phyloP scores from a whole-genome alignment of 2,113 vertebrate genomes.

The Amblyopsis rosae region DNA sequence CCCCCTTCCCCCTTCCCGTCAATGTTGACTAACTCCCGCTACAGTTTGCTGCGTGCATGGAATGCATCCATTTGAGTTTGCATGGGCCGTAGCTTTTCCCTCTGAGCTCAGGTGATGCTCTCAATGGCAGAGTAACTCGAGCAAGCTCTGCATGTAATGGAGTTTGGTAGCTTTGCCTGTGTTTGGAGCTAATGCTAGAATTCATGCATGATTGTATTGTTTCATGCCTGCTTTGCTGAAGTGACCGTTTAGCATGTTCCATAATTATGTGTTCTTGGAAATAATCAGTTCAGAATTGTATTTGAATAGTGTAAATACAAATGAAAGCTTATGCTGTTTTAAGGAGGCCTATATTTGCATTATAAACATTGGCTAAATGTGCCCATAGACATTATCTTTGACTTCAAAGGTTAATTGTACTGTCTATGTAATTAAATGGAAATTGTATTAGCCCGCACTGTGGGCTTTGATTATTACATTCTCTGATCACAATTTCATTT shows the following conservation, averaged over 20 bases:
- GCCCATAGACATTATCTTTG: conserved; percentile 54
- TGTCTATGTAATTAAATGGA: conserved; percentile 51
- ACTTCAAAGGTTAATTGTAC: conserved; percentile 71
- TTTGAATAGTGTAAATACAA: neutral
- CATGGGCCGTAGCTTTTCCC: conserved; percentile 34
- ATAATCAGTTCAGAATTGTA: conserved; percentile 26
- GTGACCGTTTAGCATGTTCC: neutral
- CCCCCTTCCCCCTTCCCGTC: conserved; percentile 23
- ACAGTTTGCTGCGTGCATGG: conserved; percentile 27
- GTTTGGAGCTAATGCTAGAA: neutral
- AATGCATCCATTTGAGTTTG: conserved; percentile 29
- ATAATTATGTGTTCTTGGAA: conserved; percentile 5
- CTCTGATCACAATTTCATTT: conserved; percentile 48
- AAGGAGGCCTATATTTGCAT: conserved; percentile 56
- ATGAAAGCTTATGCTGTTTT: conserved; percentile 14
- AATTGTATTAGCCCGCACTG: conserved; percentile 47
- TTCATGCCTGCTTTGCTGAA: neutral
- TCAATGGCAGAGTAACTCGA: neutral
- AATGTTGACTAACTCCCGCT: conserved; percentile 50
- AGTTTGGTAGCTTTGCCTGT: neutral
- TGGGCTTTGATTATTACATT: conserved; percentile 63
- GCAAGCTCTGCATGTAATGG: conserved; percentile 34
- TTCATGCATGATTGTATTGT: conserved; percentile 27
- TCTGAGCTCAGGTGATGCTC: neutral
- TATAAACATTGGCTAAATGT: conserved; percentile 33